Base-by-base conservation (phyloP, 2,888 invertebrate species). In the Salpingus planirostris region DNA sequence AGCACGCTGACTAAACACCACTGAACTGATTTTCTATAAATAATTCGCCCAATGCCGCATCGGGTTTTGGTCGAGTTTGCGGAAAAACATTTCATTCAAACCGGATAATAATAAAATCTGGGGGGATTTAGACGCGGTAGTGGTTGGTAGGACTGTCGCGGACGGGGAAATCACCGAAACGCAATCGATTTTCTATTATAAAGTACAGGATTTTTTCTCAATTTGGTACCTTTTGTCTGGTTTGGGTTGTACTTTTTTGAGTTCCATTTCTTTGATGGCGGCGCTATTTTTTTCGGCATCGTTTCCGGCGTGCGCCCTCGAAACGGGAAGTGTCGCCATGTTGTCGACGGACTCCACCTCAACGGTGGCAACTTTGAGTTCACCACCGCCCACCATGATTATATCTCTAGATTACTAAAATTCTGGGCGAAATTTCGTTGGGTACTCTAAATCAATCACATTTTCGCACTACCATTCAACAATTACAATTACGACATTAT, bases 151-250 rank as follows among this genome's bases (percentile, higher is more conserved):
- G n/a, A n/a, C n/a, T n/a, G n/a, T n/a, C n/a, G n/a, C n/a, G n/a
- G n/a, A n/a, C n/a, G n/a, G n/a, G n/a, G n/a, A n/a, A n/a, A n/a
- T n/a, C n/a, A n/a, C n/a, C n/a, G n/a, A n/a, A n/a, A n/a, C n/a
- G n/a, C n/a, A n/a, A n/a, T n/a, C n/a, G n/a, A n/a, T n/a, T n/a
- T n/a, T n/a, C n/a, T n/a, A n/a, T n/a, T n/a, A n/a, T n/a, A n/a
- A n/a, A n/a, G n/a, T n/a, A n/a, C n/a, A n/a, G n/a, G n/a, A n/a
- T n/a, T n/a, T n/a, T n/a, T n/a, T n/a, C n/a, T n/a, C n/a, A n/a
- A n/a, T n/a, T n/a, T n/a, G n/a, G n/a, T 79, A 86, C 86, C 85
- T 86, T 71, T 85, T 85, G 48, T 83, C 78, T 28, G 87, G 86
- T 54, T 83, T 84, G 45, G 85, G 82, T 64, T 83, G 80, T 36